These are phyloP conservation scores for Cinclus mexicanus DNA, from an alignment of 2,113 vertebrate genomes.

Conservation along the genomic window DNA sequence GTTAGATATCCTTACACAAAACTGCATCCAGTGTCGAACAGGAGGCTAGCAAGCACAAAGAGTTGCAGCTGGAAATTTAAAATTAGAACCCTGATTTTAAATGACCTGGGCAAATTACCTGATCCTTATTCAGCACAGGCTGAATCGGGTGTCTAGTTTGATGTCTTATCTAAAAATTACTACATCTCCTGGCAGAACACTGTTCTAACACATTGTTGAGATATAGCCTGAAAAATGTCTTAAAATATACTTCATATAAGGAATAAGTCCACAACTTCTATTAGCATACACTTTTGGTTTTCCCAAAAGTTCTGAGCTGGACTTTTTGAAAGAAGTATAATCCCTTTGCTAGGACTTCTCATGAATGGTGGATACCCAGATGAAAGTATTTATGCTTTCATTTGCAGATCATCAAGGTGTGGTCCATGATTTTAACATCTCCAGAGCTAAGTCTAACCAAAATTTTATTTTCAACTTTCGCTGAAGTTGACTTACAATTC, in stretches of 20 bases:
- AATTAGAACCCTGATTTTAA: neutral
- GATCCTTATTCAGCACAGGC: neutral
- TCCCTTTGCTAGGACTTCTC: neutral
- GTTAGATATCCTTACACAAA: neutral
- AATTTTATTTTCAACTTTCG: neutral
- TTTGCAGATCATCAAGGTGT: neutral
- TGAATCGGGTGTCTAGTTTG: neutral
- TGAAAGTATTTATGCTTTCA: neutral
- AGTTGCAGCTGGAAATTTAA: neutral
- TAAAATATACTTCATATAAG: neutral
- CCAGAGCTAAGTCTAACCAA: neutral
- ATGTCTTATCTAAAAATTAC: neutral
- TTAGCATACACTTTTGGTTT: neutral
- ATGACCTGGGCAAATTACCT: rapidly evolving
- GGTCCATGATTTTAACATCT: neutral
- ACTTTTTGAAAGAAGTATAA: neutral
- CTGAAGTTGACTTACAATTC: neutral
- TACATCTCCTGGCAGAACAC: neutral
- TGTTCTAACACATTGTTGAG: neutral
- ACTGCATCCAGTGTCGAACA: rapidly evolving
- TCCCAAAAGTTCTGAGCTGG: neutral
- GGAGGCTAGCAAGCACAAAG: neutral
- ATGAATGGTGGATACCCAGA: neutral
- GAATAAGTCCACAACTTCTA: neutral
- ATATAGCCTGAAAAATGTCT: neutral